Conservation (phyloP, 2,113 vertebrate species). For the Upupa epops region DNA sequence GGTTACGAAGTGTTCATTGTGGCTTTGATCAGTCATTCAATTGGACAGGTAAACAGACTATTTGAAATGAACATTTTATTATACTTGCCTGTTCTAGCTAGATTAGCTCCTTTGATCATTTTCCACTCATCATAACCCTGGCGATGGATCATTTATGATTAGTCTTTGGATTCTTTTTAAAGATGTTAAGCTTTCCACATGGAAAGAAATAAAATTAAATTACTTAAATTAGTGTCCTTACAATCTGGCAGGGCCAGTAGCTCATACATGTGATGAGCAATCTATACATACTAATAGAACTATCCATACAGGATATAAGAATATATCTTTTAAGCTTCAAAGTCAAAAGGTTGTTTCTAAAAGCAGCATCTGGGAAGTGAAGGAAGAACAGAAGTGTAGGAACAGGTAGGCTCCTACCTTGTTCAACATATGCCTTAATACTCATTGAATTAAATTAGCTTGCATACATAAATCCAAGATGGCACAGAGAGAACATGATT, state of each 20-base stretch:
- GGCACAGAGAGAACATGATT: not conserved
- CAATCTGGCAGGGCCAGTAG: not conserved
- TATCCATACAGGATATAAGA: not conserved
- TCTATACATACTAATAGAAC: not conserved
- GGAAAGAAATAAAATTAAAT: not conserved
- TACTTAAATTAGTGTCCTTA: not conserved
- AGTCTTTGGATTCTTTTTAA: not conserved
- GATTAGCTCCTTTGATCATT: conserved; percentile 25
- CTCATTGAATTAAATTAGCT: not conserved
- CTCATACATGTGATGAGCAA: accelerated
- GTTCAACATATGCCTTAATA: not conserved
- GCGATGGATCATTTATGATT: not conserved
- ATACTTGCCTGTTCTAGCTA: conserved; percentile 50
- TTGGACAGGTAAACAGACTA: conserved; percentile 66
- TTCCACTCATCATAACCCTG: conserved; percentile 22
- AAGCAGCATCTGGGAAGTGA: not conserved
- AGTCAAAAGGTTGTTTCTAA: not conserved
- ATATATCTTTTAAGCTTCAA: not conserved
- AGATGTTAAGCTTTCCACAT: not conserved
- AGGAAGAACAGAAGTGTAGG: not conserved
- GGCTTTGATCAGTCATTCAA: conserved; percentile 61
- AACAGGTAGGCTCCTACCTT: not conserved
- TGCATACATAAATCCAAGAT: not conserved
- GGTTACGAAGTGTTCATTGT: conserved; percentile 30
- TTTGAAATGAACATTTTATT: conserved; percentile 3